These are phyloP conservation scores for Alaudala cheleensis DNA, from an alignment of 2,113 vertebrate genomes.

Conservation along the genomic window DNA sequence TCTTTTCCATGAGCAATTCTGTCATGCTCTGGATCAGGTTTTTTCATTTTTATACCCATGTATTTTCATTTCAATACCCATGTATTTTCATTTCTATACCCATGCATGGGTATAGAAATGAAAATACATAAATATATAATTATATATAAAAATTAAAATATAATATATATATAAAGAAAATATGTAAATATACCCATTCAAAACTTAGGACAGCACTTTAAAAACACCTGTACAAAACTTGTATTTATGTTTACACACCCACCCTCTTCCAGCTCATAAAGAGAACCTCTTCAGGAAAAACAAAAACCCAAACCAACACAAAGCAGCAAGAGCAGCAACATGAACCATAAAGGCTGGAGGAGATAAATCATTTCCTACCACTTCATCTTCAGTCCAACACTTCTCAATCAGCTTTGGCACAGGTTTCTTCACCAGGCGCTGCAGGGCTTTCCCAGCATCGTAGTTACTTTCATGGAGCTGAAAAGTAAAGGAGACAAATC, in stretches of 20 bases:
- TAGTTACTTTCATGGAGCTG: constrained; percentile 98
- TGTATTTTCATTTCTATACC: neutral
- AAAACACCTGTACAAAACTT: too few relatives aligned
- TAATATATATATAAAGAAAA: too few relatives aligned
- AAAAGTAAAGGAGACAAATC: constrained; percentile 39
- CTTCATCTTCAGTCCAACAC: constrained; percentile 99
- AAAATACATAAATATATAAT: too few relatives aligned
- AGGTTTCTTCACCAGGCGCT: constrained; percentile 97
- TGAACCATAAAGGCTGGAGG: neutral
- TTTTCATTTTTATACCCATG: neutral
- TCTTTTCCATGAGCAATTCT: neutral
- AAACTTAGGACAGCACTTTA: too few relatives aligned
- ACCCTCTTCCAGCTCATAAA: neutral
- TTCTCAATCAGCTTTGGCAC: constrained; percentile 98
- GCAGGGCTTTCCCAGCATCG: constrained; percentile 96
- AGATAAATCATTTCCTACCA: constrained; percentile 79
- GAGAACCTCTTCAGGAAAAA: neutral
- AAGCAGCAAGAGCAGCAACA: neutral
- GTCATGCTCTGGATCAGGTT: neutral
- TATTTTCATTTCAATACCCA: neutral
- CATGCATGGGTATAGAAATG: neutral
- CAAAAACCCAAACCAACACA: too few relatives aligned
- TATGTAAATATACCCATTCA: neutral
- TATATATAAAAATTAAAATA: too few relatives aligned
- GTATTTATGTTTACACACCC: neutral